phyloP scores from a whole-genome alignment of 2,113 vertebrate species.

The Sander vitreus region DNA sequence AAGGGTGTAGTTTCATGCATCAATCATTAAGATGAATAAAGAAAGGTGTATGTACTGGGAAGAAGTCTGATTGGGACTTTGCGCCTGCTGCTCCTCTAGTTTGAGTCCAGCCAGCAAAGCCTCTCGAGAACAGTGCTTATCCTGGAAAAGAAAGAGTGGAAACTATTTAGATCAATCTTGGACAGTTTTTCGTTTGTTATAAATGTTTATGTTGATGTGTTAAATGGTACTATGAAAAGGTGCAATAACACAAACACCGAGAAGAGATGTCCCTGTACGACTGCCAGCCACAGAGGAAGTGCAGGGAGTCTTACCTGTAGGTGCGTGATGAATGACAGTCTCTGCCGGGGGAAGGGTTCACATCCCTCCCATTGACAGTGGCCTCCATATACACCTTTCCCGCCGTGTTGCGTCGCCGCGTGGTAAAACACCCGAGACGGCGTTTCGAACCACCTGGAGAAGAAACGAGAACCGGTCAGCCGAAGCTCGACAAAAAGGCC shows the following conservation, averaged over 20 bases:
- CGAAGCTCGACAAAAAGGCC: neutral
- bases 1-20: neutral
- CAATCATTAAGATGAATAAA: neutral
- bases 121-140: conserved; percentile 99
- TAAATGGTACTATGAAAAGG: neutral
- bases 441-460: conserved; percentile 97
- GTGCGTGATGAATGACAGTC: conserved; percentile 98
- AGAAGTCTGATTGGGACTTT: conserved; percentile 92
- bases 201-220: neutral
- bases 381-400: conserved; percentile 93
- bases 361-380: conserved; percentile 98
- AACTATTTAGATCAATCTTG: neutral
- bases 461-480: neutral
- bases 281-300: neutral
- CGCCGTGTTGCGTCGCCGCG: conserved; percentile 95
- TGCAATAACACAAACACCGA: neutral
- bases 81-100: conserved; percentile 94
- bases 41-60: conserved; percentile 83
- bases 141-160: conserved; percentile 79
- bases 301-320: conserved; percentile 87
- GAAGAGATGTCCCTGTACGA: neutral
- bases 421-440: conserved; percentile 98
- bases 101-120: conserved; percentile 96
- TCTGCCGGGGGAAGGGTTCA: conserved; percentile 96
- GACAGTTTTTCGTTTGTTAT: neutral